Percentiles rank a stretch among this genome's conserved stretches.
Evolutionary conservation across 2,888 invertebrate genomes (phyloP).

Genomic region (Cancer borealis): DNA sequence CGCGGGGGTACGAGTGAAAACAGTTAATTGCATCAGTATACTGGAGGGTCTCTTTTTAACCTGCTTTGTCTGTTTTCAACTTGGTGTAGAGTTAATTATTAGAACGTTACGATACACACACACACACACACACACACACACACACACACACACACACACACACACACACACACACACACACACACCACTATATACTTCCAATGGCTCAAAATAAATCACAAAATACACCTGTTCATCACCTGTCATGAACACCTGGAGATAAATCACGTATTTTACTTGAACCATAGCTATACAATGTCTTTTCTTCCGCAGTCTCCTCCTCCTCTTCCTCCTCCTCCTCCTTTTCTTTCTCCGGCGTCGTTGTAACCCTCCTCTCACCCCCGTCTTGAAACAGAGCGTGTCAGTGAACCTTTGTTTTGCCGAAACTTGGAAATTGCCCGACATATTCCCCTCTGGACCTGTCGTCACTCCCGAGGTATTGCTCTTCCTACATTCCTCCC

Average conservation of each 20-base stretch:
- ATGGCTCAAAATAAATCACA: no score
- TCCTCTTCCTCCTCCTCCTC: conserved; percentile 14
- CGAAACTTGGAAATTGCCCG: no score
- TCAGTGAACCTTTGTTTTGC: no score
- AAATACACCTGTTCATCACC: no score
- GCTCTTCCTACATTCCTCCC: not conserved
- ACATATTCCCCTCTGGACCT: not conserved
- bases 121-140: conserved; percentile 25
- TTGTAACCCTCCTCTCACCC: not conserved
- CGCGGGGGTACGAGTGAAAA: not conserved
- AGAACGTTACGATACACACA: not conserved
- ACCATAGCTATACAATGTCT: not conserved
- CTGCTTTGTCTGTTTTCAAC: not conserved
- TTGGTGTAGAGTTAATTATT: no score
- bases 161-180: conserved; percentile 28
- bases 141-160: conserved; percentile 17
- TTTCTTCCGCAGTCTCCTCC: not conserved
- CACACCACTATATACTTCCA: no score
- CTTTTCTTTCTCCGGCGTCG: not conserved
- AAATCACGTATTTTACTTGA: no score
- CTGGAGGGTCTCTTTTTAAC: not conserved
- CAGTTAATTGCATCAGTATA: not conserved
- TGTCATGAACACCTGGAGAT: no score
- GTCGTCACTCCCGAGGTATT: not conserved
- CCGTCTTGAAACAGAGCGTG: not conserved